Evolutionary conservation across 2,113 vertebrate species (phyloP).

Genomic region (Hyperopisus bebe): DNA sequence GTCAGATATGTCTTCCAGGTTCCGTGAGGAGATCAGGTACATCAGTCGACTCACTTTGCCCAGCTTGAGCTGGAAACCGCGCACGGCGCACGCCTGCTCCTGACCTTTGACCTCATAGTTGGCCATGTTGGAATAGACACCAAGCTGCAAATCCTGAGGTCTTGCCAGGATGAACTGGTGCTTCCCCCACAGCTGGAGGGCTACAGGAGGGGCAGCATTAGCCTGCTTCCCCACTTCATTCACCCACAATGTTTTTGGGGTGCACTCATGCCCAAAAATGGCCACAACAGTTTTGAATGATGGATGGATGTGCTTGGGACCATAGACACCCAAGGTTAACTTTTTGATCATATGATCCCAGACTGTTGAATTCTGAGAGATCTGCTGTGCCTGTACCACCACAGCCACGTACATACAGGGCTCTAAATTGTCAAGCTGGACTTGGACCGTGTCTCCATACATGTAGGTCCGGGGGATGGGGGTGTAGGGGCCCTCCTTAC

Average conservation of each 20-base stretch:
- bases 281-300: slow-evolving; percentile 91
- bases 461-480: slow-evolving; percentile 67
- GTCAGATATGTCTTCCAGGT: slow-evolving; percentile 72
- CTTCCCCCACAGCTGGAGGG: slow-evolving; percentile 91
- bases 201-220: slow-evolving; percentile 64
- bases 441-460: slow-evolving; percentile 82
- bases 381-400: slow-evolving; percentile 68
- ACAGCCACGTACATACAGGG: slow-evolving; percentile 86
- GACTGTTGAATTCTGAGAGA: slow-evolving; percentile 70
- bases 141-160: slow-evolving; percentile 84
- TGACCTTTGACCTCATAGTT: slow-evolving; percentile 76
- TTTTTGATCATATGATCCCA: slow-evolving; percentile 89
- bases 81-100: slow-evolving; percentile 69
- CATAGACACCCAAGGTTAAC: slow-evolving; percentile 82
- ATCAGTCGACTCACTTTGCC: slow-evolving; percentile 85
- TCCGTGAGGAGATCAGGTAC: slow-evolving; percentile 74
- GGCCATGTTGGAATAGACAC: slow-evolving; percentile 89
- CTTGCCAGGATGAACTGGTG: slow-evolving; percentile 77
- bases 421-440: slow-evolving; percentile 81
- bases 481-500: slow-evolving; percentile 80
- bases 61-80: slow-evolving; percentile 86
- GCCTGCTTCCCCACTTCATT: slow-evolving; percentile 72
- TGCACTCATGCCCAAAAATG: slow-evolving; percentile 87
- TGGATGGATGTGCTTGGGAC: slow-evolving; percentile 92
- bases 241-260: slow-evolving; percentile 83